Evolutionary conservation across 2,888 invertebrate species (phyloP).

Genomic region (Amblyjoppa proteus): DNA sequence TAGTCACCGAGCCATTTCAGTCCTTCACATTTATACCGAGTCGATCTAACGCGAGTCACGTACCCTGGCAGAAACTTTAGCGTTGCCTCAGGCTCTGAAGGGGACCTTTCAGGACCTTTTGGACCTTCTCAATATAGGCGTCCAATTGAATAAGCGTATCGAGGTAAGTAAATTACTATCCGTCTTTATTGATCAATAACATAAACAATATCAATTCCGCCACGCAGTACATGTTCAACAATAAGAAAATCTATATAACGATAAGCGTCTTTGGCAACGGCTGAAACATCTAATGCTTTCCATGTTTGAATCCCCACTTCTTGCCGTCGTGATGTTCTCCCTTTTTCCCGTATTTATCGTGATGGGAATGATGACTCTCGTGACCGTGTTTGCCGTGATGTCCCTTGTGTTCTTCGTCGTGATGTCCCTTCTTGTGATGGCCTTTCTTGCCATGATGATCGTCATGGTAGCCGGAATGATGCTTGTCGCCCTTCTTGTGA

Average conservation of each 20-base stretch:
- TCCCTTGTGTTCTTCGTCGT: constrained; percentile 89
- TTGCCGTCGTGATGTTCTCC: constrained; percentile 87
- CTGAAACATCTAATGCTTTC: constrained; percentile 86
- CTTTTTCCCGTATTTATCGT: constrained; percentile 87
- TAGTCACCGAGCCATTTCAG: too few species aligned
- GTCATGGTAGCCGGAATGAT: constrained; percentile 88
- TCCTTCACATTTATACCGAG: too few species aligned
- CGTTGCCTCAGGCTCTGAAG: not conserved
- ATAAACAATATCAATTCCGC: constrained; percentile 21
- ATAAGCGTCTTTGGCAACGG: constrained; percentile 68
- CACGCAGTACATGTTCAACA: not conserved
- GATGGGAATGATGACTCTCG: constrained; percentile 88
- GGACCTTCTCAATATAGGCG: not conserved
- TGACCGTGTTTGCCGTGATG: constrained; percentile 88
- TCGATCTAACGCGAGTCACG: too few species aligned
- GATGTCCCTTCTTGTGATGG: constrained; percentile 88
- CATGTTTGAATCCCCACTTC: constrained; percentile 82
- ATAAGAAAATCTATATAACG: not conserved
- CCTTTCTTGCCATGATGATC: constrained; percentile 89
- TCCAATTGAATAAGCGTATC: not conserved
- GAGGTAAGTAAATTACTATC: not conserved
- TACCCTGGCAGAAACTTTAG: not conserved
- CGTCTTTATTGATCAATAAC: constrained; percentile 19
- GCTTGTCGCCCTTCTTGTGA: constrained; percentile 89
- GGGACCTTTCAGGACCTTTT: not conserved